Conservation (phyloP, 2,888 invertebrate genomes). For the Pyrrhopygopsis socrates region DNA sequence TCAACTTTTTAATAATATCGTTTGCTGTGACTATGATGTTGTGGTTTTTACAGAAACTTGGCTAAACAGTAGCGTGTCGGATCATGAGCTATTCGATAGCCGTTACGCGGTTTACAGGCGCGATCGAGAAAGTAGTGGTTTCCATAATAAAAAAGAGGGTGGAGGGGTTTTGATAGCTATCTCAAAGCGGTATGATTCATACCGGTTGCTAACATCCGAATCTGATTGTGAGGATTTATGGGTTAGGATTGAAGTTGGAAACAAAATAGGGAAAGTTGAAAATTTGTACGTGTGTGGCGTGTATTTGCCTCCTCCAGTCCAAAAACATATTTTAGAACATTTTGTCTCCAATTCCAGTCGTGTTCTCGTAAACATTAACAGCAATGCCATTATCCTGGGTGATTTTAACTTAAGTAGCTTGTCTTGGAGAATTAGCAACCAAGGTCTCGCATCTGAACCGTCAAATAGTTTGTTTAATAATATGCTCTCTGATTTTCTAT, state of each 20-base stretch:
- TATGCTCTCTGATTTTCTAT: constrained; percentile 48
- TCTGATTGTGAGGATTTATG: constrained; percentile 56
- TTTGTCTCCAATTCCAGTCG: constrained; percentile 36
- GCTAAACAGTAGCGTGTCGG: constrained; percentile 12
- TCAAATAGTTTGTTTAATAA: constrained; percentile 40
- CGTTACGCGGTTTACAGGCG: constrained; percentile 34
- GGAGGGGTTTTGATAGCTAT: constrained; percentile 35
- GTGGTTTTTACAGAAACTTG: constrained; percentile 47
- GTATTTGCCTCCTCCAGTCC: constrained; percentile 47
- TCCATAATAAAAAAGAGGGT: constrained; percentile 14
- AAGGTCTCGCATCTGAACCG: background rate
- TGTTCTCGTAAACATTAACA: constrained; percentile 6
- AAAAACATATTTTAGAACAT: constrained; percentile 36
- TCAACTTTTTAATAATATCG: background rate
- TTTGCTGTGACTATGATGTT: constrained; percentile 18
- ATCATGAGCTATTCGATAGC: constrained; percentile 34
- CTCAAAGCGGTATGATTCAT: background rate
- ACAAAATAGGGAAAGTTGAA: no score
- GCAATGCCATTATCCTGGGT: constrained; percentile 2
- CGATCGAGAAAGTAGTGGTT: constrained; percentile 32
- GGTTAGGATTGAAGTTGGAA: constrained; percentile 26
- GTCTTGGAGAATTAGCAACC: constrained; percentile 1
- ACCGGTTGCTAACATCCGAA: background rate
- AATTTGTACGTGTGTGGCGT: constrained; percentile 27
- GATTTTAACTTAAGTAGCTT: constrained; percentile 52